A percentile compares a stretch with the other conserved stretches of the same genome.
Conservation (phyloP, 1,140 invertebrate genomes). For the Galleria mellonella region DNA sequence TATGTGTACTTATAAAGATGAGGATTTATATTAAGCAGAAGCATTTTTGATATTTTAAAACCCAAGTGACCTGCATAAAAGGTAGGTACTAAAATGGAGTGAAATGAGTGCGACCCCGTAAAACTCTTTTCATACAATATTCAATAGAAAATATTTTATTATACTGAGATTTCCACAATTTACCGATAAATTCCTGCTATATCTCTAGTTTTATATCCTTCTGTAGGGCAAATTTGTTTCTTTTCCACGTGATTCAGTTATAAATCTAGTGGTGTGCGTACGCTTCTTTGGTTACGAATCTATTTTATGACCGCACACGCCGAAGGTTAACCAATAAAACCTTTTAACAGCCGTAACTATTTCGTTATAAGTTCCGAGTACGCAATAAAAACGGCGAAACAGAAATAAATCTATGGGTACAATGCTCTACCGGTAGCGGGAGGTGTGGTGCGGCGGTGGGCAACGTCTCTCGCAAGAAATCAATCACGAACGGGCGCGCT, state of each 20-base stretch:
- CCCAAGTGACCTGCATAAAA: conserved; percentile 46
- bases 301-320: conserved; percentile 69
- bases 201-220: conserved; percentile 64
- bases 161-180: conserved; percentile 67
- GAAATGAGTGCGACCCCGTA: conserved; percentile 57
- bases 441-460: conserved; percentile 1
- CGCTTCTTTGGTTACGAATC: conserved; percentile 68
- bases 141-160: conserved; percentile 71
- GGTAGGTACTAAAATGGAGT: conserved; percentile 49
- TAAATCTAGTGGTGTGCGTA: conserved; percentile 61
- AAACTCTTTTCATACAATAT: conserved; percentile 66
- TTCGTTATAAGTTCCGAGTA: conserved; percentile 73
- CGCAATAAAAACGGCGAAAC: conserved; percentile 71
- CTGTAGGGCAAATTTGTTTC: conserved; percentile 64
- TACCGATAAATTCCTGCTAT: conserved; percentile 63
- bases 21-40: conserved; percentile 11
- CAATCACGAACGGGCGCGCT: conserved; percentile 50
- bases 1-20: conserved; percentile 9
- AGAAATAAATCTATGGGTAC: conserved; percentile 69
- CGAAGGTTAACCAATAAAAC: conserved; percentile 74
- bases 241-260: conserved; percentile 67
- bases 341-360: conserved; percentile 73
- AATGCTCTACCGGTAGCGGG: conserved; percentile 30
- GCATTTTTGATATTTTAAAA: conserved; percentile 21
- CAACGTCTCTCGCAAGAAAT: conserved; percentile 39